These are phyloP conservation scores for Vicugna pacos DNA, from an alignment of 2,113 vertebrate species.

Conservation along the genomic window DNA sequence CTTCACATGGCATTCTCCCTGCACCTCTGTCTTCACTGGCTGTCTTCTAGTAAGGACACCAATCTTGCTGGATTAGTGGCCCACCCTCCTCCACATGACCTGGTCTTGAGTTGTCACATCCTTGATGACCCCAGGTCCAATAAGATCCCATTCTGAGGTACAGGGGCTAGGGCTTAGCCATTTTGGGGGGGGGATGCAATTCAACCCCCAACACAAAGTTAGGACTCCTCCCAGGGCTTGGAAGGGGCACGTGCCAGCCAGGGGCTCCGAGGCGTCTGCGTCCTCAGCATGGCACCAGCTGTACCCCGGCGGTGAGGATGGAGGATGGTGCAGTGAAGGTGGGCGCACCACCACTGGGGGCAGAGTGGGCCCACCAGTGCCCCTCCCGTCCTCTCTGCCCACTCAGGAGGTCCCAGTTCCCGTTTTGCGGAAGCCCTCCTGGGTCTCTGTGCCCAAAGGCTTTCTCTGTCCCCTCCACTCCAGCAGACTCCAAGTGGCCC, in stretches of 20 bases:
- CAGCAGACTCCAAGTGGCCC: neutral
- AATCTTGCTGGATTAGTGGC: neutral
- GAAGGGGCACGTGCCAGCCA: neutral
- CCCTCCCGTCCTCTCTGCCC: neutral
- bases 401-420: neutral
- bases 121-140: too few relatives aligned
- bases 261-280: neutral
- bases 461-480: too few relatives aligned
- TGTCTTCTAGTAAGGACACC: neutral
- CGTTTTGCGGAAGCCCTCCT: neutral
- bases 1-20: neutral
- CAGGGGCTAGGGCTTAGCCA: neutral
- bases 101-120: neutral
- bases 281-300: neutral
- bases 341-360: neutral
- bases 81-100: neutral
- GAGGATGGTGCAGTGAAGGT: neutral
- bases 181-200: neutral
- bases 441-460: neutral
- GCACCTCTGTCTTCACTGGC: neutral
- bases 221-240: neutral
- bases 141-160: neutral
- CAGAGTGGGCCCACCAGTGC: accelerated
- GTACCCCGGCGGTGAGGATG: neutral
- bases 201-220: neutral